phyloP scores from a whole-genome alignment of 2,888 invertebrate genomes.

The Drosophila colorata region DNA sequence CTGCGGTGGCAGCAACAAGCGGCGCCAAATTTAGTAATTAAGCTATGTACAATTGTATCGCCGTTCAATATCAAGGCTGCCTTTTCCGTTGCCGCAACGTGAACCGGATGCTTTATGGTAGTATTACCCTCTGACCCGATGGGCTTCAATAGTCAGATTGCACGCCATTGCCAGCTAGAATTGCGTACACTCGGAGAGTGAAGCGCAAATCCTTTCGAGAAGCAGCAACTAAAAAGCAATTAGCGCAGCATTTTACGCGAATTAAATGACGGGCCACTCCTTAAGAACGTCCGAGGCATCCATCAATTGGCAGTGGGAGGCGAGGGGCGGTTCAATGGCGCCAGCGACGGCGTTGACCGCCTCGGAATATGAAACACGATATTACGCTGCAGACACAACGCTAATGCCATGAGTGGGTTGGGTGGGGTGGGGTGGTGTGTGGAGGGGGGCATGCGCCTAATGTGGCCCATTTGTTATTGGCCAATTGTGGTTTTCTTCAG shows the following conservation, averaged over 20 bases:
- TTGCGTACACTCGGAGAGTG: neutral
- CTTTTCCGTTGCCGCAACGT: conserved; percentile 29
- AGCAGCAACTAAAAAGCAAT: conserved; percentile 68
- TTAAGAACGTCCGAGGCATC: neutral
- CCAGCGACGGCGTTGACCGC: conserved; percentile 30
- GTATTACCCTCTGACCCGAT: conserved; percentile 37
- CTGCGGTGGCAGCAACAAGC: conserved; percentile 43
- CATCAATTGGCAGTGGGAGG: conserved; percentile 6
- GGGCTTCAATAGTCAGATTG: conserved; percentile 51
- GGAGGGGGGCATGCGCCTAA: conserved; percentile 25
- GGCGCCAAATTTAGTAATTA: conserved; percentile 63
- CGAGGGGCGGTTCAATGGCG: conserved; percentile 22
- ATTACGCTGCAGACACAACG: conserved; percentile 50
- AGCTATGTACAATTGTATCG: conserved; percentile 51
- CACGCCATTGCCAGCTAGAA: conserved; percentile 61
- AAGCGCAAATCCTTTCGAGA: conserved; percentile 8
- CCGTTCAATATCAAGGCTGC: conserved; percentile 61
- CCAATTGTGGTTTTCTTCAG: conserved; percentile 42
- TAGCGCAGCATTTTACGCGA: conserved; percentile 63
- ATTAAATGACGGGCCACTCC: conserved; percentile 58
- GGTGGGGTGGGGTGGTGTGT: conserved; percentile 1
- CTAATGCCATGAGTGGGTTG: conserved; percentile 4
- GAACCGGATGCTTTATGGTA: conserved; percentile 60
- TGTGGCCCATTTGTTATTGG: conserved; percentile 36
- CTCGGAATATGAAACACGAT: conserved; percentile 60